A percentile compares a stretch with the other conserved stretches of the same genome.
These are phyloP conservation scores for Gasteruption jaculator DNA, from an alignment of 2,888 invertebrate species.

Conservation along the genomic window DNA sequence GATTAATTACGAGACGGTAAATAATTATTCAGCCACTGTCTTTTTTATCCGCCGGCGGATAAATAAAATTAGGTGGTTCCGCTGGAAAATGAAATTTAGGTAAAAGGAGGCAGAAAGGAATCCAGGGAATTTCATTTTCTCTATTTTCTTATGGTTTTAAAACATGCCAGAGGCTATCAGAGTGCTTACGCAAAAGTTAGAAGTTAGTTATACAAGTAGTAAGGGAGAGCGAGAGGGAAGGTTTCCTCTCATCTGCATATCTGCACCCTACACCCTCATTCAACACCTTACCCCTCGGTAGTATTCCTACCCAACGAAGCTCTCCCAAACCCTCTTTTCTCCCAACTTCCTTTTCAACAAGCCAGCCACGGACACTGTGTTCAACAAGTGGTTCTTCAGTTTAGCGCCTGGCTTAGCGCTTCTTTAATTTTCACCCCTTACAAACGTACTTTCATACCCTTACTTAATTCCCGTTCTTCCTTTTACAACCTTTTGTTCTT, in stretches of 20 bases:
- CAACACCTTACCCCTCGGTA: constrained; percentile 20
- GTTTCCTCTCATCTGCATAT: constrained; percentile 48
- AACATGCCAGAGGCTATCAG: constrained; percentile 1
- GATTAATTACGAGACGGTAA: too few species aligned
- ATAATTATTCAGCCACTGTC: too few species aligned
- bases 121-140: too few species aligned
- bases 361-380: constrained; percentile 29
- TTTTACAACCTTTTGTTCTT: constrained; percentile 8
- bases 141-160: too few species aligned
- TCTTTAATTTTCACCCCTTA: constrained; percentile 44
- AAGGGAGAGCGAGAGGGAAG: too few species aligned
- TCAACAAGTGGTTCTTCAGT: constrained; percentile 52
- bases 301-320: too few species aligned
- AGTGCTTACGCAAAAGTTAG: constrained; percentile 40
- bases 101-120: too few species aligned
- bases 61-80: too few species aligned
- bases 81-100: too few species aligned
- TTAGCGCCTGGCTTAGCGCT: constrained; percentile 50
- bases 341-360: constrained; percentile 24
- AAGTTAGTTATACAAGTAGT: constrained; percentile 50
- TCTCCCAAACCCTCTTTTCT: constrained; percentile 15
- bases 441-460: constrained; percentile 1
- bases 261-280: constrained; percentile 30
- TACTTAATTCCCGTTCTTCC: too few species aligned
- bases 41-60: too few species aligned